Conservation (phyloP, 1,140 invertebrate genomes). For the Lasioglossum baleicum region DNA sequence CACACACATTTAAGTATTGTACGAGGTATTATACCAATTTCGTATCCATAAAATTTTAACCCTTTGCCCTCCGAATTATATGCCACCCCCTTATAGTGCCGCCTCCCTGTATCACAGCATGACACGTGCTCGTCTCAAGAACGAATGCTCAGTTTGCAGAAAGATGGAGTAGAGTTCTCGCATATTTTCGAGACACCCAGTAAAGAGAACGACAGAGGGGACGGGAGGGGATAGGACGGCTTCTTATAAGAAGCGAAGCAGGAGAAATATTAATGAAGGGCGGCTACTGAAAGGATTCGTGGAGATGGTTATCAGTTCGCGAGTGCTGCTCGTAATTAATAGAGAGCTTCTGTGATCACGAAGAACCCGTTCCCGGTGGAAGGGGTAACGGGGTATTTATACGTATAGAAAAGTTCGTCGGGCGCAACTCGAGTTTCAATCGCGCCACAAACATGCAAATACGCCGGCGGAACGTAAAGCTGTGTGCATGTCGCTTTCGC, state of each 20-base stretch:
- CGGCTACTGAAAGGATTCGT: slow-evolving; percentile 31
- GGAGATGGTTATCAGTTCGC: slow-evolving; percentile 37
- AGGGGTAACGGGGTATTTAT: neutral
- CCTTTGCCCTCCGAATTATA: too few species aligned
- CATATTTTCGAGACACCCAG: too few species aligned
- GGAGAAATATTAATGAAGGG: slow-evolving; percentile 62
- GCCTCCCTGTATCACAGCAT: too few species aligned
- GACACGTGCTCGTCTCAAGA: too few species aligned
- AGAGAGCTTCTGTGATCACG: slow-evolving; percentile 35
- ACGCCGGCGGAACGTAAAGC: neutral
- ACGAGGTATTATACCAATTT: too few species aligned
- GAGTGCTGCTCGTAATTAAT: slow-evolving; percentile 52
- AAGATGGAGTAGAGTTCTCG: too few species aligned
- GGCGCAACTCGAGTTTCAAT: neutral
- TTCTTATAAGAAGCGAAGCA: slow-evolving; percentile 49
- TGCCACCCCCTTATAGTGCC: too few species aligned
- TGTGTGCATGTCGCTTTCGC: neutral
- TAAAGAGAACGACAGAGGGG: neutral
- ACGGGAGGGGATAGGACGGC: slow-evolving; percentile 4
- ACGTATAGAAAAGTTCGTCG: slow-evolving; percentile 1
- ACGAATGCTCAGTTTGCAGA: too few species aligned
- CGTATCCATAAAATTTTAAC: too few species aligned
- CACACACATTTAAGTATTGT: too few species aligned
- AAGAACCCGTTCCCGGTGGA: neutral
- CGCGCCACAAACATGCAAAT: slow-evolving; percentile 3